phyloP scores from a whole-genome alignment of 2,888 invertebrate species.

The Leucania comma region DNA sequence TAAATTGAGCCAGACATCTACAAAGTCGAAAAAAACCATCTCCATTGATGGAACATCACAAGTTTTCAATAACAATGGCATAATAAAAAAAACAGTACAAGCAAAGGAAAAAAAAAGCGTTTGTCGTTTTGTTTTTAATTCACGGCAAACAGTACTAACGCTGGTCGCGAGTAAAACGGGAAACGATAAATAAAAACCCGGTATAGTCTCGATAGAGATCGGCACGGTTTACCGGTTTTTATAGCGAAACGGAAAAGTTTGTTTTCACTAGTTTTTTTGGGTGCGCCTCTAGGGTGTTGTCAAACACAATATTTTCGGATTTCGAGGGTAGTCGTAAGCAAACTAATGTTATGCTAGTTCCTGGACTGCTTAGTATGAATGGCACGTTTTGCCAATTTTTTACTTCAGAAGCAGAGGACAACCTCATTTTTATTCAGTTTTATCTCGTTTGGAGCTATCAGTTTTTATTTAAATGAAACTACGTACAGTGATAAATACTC shows the following conservation, averaged over 20 bases:
- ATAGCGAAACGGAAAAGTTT: slow-evolving; percentile 64
- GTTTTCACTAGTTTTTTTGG: slow-evolving; percentile 58
- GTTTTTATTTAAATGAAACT: slow-evolving; percentile 19
- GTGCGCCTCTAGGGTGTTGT: slow-evolving; percentile 60
- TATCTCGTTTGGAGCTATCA: slow-evolving; percentile 14
- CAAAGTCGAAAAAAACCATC: neutral
- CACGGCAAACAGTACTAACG: slow-evolving; percentile 41
- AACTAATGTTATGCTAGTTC: slow-evolving; percentile 51
- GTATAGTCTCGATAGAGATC: slow-evolving; percentile 55
- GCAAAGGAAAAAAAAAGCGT: neutral
- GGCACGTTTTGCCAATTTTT: slow-evolving; percentile 50
- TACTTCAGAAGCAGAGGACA: slow-evolving; percentile 4
- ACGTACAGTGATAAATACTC: neutral
- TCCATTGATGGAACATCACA: slow-evolving; percentile 14
- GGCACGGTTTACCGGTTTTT: slow-evolving; percentile 64
- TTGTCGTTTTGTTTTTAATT: slow-evolving; percentile 44
- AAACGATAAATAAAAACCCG: slow-evolving; percentile 65
- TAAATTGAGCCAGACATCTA: slow-evolving; percentile 11
- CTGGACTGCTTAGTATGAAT: slow-evolving; percentile 32
- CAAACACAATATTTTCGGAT: slow-evolving; percentile 55
- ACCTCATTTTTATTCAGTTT: slow-evolving; percentile 11
- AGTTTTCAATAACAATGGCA: slow-evolving; percentile 18
- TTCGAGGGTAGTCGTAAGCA: slow-evolving; percentile 31
- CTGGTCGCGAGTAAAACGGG: slow-evolving; percentile 39
- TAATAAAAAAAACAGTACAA: slow-evolving; percentile 6